Conservation (phyloP, 2,888 invertebrate genomes). For the Pachliopta kotzebuea region DNA sequence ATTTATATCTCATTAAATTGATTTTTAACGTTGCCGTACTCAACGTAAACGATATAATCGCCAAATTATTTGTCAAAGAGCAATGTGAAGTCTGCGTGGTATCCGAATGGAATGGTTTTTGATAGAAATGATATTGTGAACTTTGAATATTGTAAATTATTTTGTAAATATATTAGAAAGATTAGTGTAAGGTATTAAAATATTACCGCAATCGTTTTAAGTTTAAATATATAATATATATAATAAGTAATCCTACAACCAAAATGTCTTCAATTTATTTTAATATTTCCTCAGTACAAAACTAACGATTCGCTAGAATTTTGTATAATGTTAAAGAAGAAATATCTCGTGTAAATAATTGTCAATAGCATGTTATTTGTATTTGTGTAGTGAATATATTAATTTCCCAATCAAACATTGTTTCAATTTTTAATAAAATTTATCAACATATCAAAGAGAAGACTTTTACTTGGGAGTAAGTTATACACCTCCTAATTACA, state of each 20-base stretch:
- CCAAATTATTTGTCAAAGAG: constrained; percentile 27
- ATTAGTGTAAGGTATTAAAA: constrained; percentile 32
- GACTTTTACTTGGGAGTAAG: no score
- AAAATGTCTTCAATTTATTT: constrained; percentile 29
- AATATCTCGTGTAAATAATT: constrained; percentile 45
- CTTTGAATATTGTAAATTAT: constrained; percentile 38
- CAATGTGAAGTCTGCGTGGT: constrained; percentile 11
- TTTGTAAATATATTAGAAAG: constrained; percentile 39
- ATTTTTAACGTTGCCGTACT: constrained; percentile 4
- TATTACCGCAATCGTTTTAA: constrained; percentile 35
- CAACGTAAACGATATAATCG: not conserved
- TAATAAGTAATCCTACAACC: constrained; percentile 39
- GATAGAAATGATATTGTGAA: constrained; percentile 33
- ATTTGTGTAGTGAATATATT: constrained; percentile 66
- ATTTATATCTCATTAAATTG: not conserved
- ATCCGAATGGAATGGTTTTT: constrained; percentile 17
- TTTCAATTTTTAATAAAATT: constrained; percentile 31
- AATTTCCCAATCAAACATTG: constrained; percentile 54
- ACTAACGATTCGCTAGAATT: constrained; percentile 34
- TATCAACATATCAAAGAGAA: no score
- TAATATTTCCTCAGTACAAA: constrained; percentile 46
- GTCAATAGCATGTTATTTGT: constrained; percentile 64
- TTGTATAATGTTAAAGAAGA: constrained; percentile 41
- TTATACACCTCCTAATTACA: no score
- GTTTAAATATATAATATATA: constrained; percentile 43